Evolutionary conservation across 2,113 vertebrate species (phyloP).

Genomic region (Tiliqua scincoides): DNA sequence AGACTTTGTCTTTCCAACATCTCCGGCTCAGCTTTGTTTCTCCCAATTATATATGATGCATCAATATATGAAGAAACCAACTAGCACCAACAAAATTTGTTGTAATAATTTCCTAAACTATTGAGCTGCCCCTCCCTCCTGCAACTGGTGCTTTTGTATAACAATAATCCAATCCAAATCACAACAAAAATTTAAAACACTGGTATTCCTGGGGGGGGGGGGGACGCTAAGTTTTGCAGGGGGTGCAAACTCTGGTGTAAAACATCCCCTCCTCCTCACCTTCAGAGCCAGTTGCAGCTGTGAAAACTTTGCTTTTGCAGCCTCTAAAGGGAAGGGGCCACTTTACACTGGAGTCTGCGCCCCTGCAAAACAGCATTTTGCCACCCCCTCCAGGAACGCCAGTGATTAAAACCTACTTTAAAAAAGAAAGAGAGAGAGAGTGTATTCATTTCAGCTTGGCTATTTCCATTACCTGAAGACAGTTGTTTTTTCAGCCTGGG

Average conservation of each 20-base stretch:
- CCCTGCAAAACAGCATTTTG: no score
- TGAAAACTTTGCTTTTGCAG: no score
- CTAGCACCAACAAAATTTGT: not conserved
- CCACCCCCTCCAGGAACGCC: no score
- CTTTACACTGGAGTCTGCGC: no score
- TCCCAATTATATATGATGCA: not conserved
- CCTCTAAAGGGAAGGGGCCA: no score
- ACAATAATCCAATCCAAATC: not conserved
- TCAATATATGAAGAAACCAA: not conserved
- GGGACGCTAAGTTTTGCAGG: no score
- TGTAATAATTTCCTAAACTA: no score
- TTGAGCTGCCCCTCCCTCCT: not conserved
- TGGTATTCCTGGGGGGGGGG: no score
- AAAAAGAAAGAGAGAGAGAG: not conserved
- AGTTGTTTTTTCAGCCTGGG: slow-evolving; percentile 88
- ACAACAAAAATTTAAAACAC: not conserved
- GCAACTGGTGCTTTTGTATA: not conserved
- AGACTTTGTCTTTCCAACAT: rapidly evolving
- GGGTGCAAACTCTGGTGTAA: no score
- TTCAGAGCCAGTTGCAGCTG: no score
- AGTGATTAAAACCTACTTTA: not conserved
- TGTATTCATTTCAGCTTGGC: not conserved
- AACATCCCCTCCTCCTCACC: no score
- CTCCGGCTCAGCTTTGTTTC: not conserved
- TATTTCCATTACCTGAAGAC: slow-evolving; percentile 77